A percentile compares a stretch with the other conserved stretches of the same genome.
Evolutionary conservation across 2,113 vertebrate genomes (phyloP).

Genomic region (Columba janthina): DNA sequence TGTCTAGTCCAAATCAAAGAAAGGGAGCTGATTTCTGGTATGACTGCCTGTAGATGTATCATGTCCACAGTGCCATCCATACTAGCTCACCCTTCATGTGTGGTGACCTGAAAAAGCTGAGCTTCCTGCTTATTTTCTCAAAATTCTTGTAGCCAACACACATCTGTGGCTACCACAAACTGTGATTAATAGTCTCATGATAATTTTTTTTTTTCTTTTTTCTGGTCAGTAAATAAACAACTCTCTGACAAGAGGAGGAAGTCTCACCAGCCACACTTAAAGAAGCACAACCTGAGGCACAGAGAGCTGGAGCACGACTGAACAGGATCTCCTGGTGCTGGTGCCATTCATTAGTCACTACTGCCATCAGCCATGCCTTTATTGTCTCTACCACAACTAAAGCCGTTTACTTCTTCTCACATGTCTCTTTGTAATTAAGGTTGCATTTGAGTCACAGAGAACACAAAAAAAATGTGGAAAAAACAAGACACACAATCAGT

Average conservation of each 20-base stretch:
- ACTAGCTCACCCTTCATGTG: not conserved
- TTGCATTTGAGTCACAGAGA: not conserved
- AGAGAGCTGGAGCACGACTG: not conserved
- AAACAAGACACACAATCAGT: not conserved
- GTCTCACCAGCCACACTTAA: not conserved
- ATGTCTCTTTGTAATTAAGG: not conserved
- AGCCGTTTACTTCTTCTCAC: not conserved
- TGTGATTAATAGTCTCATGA: not conserved
- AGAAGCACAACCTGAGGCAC: not conserved
- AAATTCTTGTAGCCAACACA: not conserved
- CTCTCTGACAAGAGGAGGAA: not conserved
- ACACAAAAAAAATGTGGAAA: not conserved
- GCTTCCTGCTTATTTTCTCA: constrained; percentile 5
- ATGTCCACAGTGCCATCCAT: not conserved
- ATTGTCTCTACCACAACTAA: not conserved
- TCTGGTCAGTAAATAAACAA: constrained; percentile 8
- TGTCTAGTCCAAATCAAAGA: not conserved
- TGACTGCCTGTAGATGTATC: not conserved
- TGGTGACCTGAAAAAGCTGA: not conserved
- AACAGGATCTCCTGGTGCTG: not conserved
- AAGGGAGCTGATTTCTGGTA: not conserved
- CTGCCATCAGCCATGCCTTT: not conserved
- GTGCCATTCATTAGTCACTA: not conserved
- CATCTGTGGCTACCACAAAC: not conserved
- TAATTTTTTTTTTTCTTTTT: not conserved